Evolutionary conservation across 2,113 vertebrate genomes (phyloP), one percentile per base, ranked within the genome.

Genomic region (Mobula hypostoma): DNA sequence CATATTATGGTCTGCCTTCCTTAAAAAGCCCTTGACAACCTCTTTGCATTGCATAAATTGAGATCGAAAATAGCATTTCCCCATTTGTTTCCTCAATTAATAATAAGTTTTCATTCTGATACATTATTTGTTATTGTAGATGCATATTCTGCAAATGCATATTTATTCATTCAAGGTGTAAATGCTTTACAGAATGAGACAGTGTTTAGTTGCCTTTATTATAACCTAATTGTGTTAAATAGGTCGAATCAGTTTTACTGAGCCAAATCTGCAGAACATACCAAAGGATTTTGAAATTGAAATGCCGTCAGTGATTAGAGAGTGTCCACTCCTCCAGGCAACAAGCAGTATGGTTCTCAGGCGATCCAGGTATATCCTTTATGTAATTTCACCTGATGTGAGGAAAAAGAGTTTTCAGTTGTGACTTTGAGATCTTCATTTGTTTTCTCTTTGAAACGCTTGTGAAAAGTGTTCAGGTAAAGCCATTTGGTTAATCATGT

Each of bases 221-320:
- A 48, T 48, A 48, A 4, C 48, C 58, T 24, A 32, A n/a, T n/a
- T 90, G 15, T 95, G 87, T 70, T 94, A 96, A 95, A 95, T 96
- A 99, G 99, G 99, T 85, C 96, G 99, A 94, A 97, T 99, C 95
- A 98, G 97, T 95, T 99, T 99, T 95, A 97, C 94, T 77, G 99
- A 99, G 94, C 98, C 99, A 94, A 99, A 99, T 96, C 97, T 99
- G 95, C 98, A 99, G 96, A 99, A 98, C 0, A 98, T 99, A 40
- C 99, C 99, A 76, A 99, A 98, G 97, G 98, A 99, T 96, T 99
- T 99, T 97, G 98, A 99, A 95, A 99, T 99, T 83, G 95, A 96
- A 95, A 98, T 99, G 98, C 97, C 98, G 3, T 96, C 96, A 0
- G 88, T 97, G 88, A 96, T 98, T 79, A 97, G 95, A 94, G 98